Evolutionary conservation across 2,888 invertebrate species (phyloP), one percentile per base, ranked within the genome.

Genomic region (Dolichomitus sp.): DNA sequence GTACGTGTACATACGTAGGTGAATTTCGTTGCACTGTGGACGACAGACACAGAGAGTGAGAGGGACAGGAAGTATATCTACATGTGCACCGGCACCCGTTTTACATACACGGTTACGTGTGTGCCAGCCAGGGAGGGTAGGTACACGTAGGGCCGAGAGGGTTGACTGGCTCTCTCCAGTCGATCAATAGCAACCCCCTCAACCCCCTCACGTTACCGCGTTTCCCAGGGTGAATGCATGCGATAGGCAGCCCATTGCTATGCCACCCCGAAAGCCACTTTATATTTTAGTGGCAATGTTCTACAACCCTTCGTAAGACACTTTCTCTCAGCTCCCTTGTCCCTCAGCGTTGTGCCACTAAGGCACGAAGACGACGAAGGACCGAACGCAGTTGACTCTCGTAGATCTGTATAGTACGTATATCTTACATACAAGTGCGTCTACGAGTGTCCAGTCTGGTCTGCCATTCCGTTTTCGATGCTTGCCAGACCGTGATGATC

Each of bases 201-300:
- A 0, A 9, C 65, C 69, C 80, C 81, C 72, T 83, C 80, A 65
- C 77, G 72, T 81, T 68, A 81, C 77, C 90, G 74, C 88, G 88
- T 89, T 89, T 91, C 89, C 89, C 90, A 86, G 87, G 90, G 88
- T 88, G 91, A 90, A 90, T 90, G 89, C 90, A 90, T 89, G 89
- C 88, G 92, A 91, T 91, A 91, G 90, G 90, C 90, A 90, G 90
- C 91, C 91, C 89, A 91, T 92, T 92, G 92, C 92, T 91, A 91
- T 91, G 90, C 91, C 90, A 91, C 90, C 90, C 90, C 89, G 87
- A 91, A 91, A 91, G 90, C 90, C 92, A 92, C 92, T 92, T 92
- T 92, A 92, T 92, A 92, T 91, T 91, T 92, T 91, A 92, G 92
- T 92, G 91, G 90, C 90, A 91, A 90, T 92, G 92, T 92, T 91